Evolutionary conservation across 2,797 vertebrate genomes (phyloP).

Genomic region (Danionella dracula): DNA sequence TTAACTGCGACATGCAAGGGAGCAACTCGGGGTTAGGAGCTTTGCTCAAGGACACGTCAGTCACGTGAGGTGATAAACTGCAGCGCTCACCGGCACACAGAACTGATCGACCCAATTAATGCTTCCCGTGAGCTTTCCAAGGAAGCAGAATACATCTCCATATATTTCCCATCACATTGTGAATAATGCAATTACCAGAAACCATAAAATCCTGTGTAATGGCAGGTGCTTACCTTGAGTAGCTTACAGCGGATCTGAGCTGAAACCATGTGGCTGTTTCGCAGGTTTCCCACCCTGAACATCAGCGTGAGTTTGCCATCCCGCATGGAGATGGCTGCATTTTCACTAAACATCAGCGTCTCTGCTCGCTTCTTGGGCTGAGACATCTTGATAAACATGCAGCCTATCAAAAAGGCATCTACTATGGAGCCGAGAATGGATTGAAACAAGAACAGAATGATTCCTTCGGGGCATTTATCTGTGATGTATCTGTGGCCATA

Average conservation of each 20-base stretch:
- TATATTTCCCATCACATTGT: too few relatives aligned
- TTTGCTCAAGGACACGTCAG: too few relatives aligned
- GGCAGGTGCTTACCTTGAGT: conserved; percentile 83
- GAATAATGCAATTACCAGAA: too few relatives aligned
- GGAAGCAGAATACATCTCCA: too few relatives aligned
- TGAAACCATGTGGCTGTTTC: conserved; percentile 99
- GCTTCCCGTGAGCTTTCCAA: too few relatives aligned
- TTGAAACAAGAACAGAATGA: conserved; percentile 97
- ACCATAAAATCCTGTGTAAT: not conserved
- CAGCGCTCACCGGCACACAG: too few relatives aligned
- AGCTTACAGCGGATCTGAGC: conserved; percentile 98
- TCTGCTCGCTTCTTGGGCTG: conserved; percentile 97
- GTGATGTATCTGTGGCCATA: conserved; percentile 98
- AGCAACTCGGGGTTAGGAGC: too few relatives aligned
- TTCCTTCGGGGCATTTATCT: conserved; percentile 96
- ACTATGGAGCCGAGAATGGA: conserved; percentile 97
- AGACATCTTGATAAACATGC: conserved; percentile 99
- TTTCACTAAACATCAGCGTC: conserved; percentile 97
- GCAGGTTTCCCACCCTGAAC: conserved; percentile 97
- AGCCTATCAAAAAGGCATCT: conserved; percentile 95
- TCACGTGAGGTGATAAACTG: too few relatives aligned
- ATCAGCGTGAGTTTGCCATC: conserved; percentile 97
- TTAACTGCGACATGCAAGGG: too few relatives aligned
- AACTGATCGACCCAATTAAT: too few relatives aligned
- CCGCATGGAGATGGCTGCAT: conserved; percentile 93